Evolutionary conservation across 2,113 vertebrate genomes (phyloP).

Genomic region (Acinonyx jubatus): DNA sequence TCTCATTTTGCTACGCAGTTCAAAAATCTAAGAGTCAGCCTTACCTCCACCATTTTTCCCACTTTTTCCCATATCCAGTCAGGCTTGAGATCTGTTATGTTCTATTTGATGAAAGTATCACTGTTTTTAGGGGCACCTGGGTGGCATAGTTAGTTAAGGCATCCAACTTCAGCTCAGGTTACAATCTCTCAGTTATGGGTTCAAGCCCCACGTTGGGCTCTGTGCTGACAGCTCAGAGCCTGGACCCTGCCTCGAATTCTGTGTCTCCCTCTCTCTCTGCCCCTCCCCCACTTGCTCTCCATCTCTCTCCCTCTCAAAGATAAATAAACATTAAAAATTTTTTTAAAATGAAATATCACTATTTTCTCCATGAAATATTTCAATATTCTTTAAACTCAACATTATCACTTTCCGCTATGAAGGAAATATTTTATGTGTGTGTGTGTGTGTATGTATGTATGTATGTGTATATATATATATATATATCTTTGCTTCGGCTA

Average conservation of each 20-base stretch:
- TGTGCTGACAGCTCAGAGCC: too few relatives aligned
- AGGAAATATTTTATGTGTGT: background rate
- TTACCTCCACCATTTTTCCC: background rate
- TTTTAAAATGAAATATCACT: background rate
- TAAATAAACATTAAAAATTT: too few relatives aligned
- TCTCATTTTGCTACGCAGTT: background rate
- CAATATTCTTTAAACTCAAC: background rate
- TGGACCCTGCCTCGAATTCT: too few relatives aligned
- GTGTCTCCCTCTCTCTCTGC: too few relatives aligned
- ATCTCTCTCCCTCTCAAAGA: too few relatives aligned
- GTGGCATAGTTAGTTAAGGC: too few relatives aligned
- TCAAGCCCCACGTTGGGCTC: too few relatives aligned
- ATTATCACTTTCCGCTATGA: background rate
- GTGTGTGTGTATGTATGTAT: too few relatives aligned
- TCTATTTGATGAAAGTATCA: background rate
- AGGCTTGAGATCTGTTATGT: background rate
- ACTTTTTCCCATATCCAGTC: background rate
- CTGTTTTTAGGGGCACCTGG: background rate
- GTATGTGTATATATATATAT: too few relatives aligned
- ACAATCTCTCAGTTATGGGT: too few relatives aligned
- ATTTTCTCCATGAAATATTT: background rate
- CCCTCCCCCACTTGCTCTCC: too few relatives aligned
- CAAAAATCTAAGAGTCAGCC: background rate
- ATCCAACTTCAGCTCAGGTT: too few relatives aligned
- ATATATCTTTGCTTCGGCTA: background rate